phyloP scores from a whole-genome alignment of 1,140 invertebrate species.

The Pararge aegeria region DNA sequence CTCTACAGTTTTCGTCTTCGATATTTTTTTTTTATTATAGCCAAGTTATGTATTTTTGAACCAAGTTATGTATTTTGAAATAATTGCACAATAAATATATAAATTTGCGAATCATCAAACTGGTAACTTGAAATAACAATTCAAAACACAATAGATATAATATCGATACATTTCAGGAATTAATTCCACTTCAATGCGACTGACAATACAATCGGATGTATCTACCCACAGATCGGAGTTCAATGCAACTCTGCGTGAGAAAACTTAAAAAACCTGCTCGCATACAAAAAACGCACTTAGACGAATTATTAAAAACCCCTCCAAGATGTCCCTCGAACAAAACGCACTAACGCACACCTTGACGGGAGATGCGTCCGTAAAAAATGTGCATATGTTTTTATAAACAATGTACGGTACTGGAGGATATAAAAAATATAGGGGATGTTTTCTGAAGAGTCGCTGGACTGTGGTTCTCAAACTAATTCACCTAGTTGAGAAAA shows the following conservation, averaged over 20 bases:
- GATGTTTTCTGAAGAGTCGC: constrained; percentile 23
- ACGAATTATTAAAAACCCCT: constrained; percentile 64
- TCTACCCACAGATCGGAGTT: constrained; percentile 74
- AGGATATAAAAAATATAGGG: constrained; percentile 57
- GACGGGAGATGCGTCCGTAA: constrained; percentile 62
- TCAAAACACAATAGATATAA: constrained; percentile 15
- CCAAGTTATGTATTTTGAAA: too few species aligned
- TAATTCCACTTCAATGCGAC: constrained; percentile 53
- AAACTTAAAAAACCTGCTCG: constrained; percentile 72
- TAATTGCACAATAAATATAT: too few species aligned
- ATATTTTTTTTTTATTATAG: too few species aligned
- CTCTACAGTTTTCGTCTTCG: too few species aligned
- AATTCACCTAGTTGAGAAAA: too few species aligned
- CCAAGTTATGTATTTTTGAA: too few species aligned
- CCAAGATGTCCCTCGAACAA: constrained; percentile 66
- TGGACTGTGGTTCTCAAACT: constrained; percentile 37
- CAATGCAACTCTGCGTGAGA: constrained; percentile 70
- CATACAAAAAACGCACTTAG: constrained; percentile 66
- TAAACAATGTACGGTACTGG: constrained; percentile 58
- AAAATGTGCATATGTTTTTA: constrained; percentile 77
- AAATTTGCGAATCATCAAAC: too few species aligned
- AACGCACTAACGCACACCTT: constrained; percentile 60
- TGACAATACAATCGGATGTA: constrained; percentile 67
- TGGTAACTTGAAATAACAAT: constrained; percentile 12
- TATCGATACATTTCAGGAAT: constrained; percentile 39